These are phyloP conservation scores for Bubo bubo DNA, from an alignment of 2,113 vertebrate species.

Conservation along the genomic window DNA sequence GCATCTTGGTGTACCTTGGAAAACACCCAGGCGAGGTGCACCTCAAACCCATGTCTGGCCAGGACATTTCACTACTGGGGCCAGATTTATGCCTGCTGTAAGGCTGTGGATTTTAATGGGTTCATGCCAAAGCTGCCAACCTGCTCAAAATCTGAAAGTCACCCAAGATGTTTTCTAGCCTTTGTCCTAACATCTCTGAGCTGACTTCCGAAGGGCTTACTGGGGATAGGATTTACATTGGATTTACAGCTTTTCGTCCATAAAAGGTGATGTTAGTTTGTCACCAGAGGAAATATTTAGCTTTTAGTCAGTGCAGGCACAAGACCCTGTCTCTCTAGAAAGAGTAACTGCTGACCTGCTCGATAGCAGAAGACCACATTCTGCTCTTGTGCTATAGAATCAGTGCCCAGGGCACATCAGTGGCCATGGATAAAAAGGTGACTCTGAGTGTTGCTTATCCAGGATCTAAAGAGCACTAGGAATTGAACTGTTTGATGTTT, in stretches of 20 bases:
- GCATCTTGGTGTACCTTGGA: conserved; percentile 15
- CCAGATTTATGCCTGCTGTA: not conserved
- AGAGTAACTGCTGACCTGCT: not conserved
- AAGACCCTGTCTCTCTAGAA: not conserved
- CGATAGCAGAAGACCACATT: not conserved
- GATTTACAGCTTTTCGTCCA: not conserved
- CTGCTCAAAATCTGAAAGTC: not conserved
- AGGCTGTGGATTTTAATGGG: fast-evolving
- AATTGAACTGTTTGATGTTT: not conserved
- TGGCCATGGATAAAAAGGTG: not conserved
- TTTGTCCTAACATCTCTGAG: not conserved
- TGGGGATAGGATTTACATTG: not conserved
- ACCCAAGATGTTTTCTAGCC: not conserved
- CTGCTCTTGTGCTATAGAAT: not conserved
- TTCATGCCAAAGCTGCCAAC: not conserved
- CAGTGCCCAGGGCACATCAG: not conserved
- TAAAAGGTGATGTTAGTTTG: not conserved
- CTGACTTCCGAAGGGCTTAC: not conserved
- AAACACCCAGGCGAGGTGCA: conserved; percentile 15
- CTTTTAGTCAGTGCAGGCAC: not conserved
- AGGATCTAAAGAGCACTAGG: not conserved
- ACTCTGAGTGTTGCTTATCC: not conserved
- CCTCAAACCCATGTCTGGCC: not conserved
- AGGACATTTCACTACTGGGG: not conserved
- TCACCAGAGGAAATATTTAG: not conserved